Evolutionary conservation across 1,140 invertebrate species (phyloP), one percentile per base, ranked within the genome.

Genomic region (Helicoverpa zea): DNA sequence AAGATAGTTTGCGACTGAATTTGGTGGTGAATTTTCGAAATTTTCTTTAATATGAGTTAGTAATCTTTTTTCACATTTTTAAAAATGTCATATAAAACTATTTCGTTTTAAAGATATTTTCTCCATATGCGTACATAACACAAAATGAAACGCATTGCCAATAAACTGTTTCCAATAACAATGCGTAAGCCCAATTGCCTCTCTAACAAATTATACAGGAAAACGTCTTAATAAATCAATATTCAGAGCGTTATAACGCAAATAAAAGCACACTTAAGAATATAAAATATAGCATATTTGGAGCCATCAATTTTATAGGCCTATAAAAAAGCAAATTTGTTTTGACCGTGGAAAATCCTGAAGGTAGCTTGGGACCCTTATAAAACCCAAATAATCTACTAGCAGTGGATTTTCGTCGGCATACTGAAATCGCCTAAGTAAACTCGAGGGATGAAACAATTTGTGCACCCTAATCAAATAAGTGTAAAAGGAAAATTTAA

Each of bases 401-500:
- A 2, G 52, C 76, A 70, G 76, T 70, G 63, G 63, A 68, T 79
- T 68, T 59, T 68, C 64, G 75, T 66, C 61, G 63, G 18, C 63
- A 63, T 78, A 79, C 76, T 79, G 16, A 68, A 79, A 64, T 58
- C 51, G 77, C 84, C 85, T 81, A 86, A 88, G 79, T 79, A 84
- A 85, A 88, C 83, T 78, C 56, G 29, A 63, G 77, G 87, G 89
- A 89, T 89, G 84, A 88, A 88, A 88, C 87, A 88, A 92, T 92
- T 91, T 89, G 86, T 85, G 84, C 77, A 79, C 82, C 86, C 87
- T 89, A 90, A 91, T 91, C 87, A 90, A 92, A 92, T 88, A 90
- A 85, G 86, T 86, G 82, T 87, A 88, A 87, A 88, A 84, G 81
- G 72, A 79, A 87, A 88, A 88, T 90, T 90, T 89, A 84, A 90